A percentile compares a stretch with the other conserved stretches of the same genome.
phyloP scores from a whole-genome alignment of 2,797 vertebrate species.

The Coregonus sp. region DNA sequence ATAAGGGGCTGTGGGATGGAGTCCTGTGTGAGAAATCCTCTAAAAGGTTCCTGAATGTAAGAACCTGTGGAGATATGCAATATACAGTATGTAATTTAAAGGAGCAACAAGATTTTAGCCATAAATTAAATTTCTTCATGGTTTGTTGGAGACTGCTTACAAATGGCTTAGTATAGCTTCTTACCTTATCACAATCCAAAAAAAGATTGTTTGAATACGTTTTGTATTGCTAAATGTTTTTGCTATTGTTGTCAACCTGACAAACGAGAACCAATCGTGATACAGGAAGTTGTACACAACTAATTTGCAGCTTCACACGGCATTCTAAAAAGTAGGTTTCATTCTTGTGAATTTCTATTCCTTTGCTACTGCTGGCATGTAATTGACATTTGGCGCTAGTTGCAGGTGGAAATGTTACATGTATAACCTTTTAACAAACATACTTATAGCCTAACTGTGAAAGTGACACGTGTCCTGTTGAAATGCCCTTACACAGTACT shows the following conservation, averaged over 20 bases:
- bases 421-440: background rate
- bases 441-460: background rate
- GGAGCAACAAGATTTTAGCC: background rate
- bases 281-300: constrained; percentile 1
- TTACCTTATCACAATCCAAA: background rate
- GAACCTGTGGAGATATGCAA: constrained; percentile 1
- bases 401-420: background rate
- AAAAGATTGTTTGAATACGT: background rate
- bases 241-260: constrained; percentile 2
- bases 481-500: background rate
- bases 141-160: background rate
- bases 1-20: background rate
- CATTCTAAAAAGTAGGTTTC: background rate
- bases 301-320: background rate
- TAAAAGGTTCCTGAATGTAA: background rate
- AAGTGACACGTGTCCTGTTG: background rate
- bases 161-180: background rate
- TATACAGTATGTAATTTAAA: background rate
- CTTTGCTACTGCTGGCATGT: background rate
- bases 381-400: background rate
- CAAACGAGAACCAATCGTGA: constrained; percentile 1
- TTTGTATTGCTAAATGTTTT: background rate
- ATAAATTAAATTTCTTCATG: background rate
- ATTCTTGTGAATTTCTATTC: background rate
- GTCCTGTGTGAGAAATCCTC: background rate